phyloP scores from a whole-genome alignment of 2,113 vertebrate genomes.

The Penelope pileata region DNA sequence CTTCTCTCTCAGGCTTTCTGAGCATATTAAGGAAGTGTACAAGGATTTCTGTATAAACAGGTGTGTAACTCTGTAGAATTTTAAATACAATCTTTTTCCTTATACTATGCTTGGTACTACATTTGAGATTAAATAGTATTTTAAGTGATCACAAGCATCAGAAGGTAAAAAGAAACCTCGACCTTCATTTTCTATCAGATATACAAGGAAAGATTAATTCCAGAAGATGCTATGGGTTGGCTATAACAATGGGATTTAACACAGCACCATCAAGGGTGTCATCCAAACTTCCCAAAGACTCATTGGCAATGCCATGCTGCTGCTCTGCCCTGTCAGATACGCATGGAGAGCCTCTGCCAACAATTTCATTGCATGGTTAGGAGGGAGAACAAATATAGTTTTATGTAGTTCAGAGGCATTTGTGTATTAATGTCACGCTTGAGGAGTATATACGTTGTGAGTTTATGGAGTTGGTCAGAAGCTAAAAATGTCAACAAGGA shows the following conservation, averaged over 20 bases:
- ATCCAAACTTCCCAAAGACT: neutral
- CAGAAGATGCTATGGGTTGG: neutral
- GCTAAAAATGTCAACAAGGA: neutral
- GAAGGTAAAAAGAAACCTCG: neutral
- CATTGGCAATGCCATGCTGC: neutral
- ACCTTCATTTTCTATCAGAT: neutral
- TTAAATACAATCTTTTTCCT: neutral
- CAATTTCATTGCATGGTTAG: neutral
- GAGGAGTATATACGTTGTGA: too few relatives aligned
- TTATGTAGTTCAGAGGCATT: neutral
- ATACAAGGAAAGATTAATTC: neutral
- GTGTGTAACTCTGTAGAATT: neutral
- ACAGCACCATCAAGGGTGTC: neutral
- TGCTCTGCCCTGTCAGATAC: neutral
- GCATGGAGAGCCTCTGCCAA: neutral
- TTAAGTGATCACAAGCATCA: neutral
- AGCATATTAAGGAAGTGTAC: too few relatives aligned
- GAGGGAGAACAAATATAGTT: neutral
- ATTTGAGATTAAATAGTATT: neutral
- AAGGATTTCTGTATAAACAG: too few relatives aligned
- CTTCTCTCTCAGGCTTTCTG: too few relatives aligned
- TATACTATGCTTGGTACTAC: neutral
- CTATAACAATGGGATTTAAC: neutral
- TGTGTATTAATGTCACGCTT: neutral
- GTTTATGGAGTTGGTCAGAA: neutral